These are phyloP conservation scores for Lophura nycthemera DNA, from an alignment of 2,113 vertebrate genomes.

Conservation along the genomic window DNA sequence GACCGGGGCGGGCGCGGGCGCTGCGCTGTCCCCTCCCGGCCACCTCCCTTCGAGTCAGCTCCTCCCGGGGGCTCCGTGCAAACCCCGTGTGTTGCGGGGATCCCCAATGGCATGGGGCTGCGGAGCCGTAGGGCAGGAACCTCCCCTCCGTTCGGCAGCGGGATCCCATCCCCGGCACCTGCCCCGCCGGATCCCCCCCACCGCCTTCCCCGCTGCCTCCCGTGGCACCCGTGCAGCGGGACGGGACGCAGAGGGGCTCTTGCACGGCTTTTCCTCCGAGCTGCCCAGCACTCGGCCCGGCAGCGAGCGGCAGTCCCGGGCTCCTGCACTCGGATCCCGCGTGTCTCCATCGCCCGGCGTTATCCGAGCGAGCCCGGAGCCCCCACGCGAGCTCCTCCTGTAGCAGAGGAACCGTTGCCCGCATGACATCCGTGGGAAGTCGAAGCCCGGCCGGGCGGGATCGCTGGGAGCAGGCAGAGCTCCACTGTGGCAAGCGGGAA, in stretches of 20 bases:
- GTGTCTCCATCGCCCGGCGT: neutral
- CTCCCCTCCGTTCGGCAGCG: neutral
- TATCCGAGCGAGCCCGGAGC: fast-evolving
- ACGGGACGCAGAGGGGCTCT: neutral
- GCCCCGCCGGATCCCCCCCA: neutral
- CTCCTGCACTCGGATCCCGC: neutral
- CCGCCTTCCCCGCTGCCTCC: neutral
- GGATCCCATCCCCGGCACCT: neutral
- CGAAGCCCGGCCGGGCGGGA: neutral
- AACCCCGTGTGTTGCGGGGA: neutral
- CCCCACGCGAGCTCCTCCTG: neutral
- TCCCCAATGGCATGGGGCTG: neutral
- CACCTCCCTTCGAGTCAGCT: no score
- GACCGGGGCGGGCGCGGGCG: neutral
- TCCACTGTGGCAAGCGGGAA: neutral
- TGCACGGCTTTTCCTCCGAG: neutral
- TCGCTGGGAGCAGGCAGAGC: neutral
- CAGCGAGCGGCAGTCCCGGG: neutral
- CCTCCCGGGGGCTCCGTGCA: neutral
- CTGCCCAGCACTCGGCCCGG: no score
- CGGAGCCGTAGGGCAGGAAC: neutral
- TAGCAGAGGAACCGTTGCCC: neutral
- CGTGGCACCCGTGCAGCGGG: neutral
- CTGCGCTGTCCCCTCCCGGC: fast-evolving
- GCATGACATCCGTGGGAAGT: neutral